Evolutionary conservation across 2,888 invertebrate genomes (phyloP), one percentile per base, ranked within the genome.

Genomic region (Blomia tropicalis): DNA sequence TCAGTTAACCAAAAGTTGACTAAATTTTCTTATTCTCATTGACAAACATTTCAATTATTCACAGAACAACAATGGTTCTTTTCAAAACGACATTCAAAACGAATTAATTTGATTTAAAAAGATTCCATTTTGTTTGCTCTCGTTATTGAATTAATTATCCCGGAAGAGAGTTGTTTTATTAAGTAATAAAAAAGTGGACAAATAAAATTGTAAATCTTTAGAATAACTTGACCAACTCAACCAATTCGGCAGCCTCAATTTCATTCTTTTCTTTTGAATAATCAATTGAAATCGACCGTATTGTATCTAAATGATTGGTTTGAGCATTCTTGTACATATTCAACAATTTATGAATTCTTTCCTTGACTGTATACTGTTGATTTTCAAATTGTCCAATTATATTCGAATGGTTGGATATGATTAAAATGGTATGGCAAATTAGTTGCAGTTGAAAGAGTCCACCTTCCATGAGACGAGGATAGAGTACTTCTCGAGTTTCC

Each of bases 371-470:
- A 32, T 59, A 62, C 23, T 51, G 32, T 30, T 11, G 27, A 17
- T 41, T 43, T n/a, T 44, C 60, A 14, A 27, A 17, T 23, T 58
- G 56, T 30, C 43, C 58, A 4, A 5, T 29, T 3, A 4, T 3
- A 2, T 60, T 43, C 31, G 73, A 68, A 1, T 68, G 67, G 70
- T 2, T 74, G 67, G 77, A 77, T 14, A 78, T 74, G 65, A 80
- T 79, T 53, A 79, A 70, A 70, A 81, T 76, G 62, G 80, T 75
- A 72, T 91, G 89, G 74, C 95, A 93, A 29, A 96, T 83, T 59
- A 93, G 79, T 75, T 98, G 96, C 61, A 98, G 78, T 0, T 91
- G 90, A 73, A 95, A 98, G n/a, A 98, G 78, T 0, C 98, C 98
- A 7, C 86, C 87, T 65, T 95, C 91, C 54, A 98, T 75, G 66